Conservation (phyloP, 2,888 invertebrate genomes). For the Morpho deidamia region DNA sequence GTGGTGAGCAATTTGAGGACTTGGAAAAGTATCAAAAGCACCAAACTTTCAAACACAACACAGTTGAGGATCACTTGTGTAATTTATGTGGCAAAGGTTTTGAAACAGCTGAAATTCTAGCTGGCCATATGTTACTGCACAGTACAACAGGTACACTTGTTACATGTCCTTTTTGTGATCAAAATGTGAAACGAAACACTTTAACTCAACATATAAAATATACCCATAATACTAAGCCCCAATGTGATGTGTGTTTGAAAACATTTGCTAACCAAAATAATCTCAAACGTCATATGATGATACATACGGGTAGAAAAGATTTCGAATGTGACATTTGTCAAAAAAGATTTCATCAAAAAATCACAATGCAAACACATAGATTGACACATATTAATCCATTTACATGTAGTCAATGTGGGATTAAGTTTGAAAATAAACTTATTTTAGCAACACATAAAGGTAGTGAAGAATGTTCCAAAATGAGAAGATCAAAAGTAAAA, state of each 20-base stretch:
- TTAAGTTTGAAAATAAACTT: slow-evolving; percentile 47
- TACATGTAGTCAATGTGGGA: slow-evolving; percentile 56
- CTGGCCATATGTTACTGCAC: slow-evolving; percentile 67
- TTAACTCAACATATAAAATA: slow-evolving; percentile 71
- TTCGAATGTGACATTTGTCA: slow-evolving; percentile 68
- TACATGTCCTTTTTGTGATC: slow-evolving; percentile 63
- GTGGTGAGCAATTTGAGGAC: slow-evolving; percentile 63
- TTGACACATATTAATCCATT: slow-evolving; percentile 60
- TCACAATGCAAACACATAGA: slow-evolving; percentile 71
- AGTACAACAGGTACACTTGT: slow-evolving; percentile 48
- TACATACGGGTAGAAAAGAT: slow-evolving; percentile 62
- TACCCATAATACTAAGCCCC: slow-evolving; percentile 62
- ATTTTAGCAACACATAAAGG: slow-evolving; percentile 45
- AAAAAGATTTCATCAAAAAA: slow-evolving; percentile 68
- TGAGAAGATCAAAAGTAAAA: slow-evolving; percentile 50
- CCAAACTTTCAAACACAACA: slow-evolving; percentile 59
- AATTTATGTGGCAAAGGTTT: slow-evolving; percentile 68
- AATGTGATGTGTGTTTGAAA: slow-evolving; percentile 58
- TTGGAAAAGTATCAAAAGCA: slow-evolving; percentile 62
- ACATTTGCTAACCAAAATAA: slow-evolving; percentile 73
- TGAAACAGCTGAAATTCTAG: slow-evolving; percentile 63
- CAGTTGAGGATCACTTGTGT: slow-evolving; percentile 57
- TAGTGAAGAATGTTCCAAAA: slow-evolving; percentile 45
- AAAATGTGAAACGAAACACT: slow-evolving; percentile 53
- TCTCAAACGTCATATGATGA: slow-evolving; percentile 71